Percentiles rank a stretch among this genome's conserved stretches.
phyloP scores from a whole-genome alignment of 2,113 vertebrate species.

The Riparia riparia region DNA sequence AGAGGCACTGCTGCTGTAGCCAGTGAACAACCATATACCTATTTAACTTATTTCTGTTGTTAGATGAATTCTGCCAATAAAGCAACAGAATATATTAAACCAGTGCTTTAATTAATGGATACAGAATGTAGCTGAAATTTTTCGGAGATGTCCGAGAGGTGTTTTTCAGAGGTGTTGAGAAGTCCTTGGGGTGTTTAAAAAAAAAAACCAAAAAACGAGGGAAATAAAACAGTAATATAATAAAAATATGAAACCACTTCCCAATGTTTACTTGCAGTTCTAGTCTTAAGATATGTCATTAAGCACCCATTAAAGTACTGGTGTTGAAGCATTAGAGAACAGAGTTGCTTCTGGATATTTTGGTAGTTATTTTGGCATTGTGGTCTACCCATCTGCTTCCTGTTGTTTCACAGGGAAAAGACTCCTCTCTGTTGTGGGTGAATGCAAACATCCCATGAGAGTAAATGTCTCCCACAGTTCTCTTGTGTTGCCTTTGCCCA shows the following conservation, averaged over 20 bases:
- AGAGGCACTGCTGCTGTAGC: slow-evolving; percentile 31
- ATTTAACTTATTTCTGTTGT: not conserved
- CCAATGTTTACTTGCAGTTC: not conserved
- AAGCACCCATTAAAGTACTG: not conserved
- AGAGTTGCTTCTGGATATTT: not conserved
- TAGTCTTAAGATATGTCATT: not conserved
- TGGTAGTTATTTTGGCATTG: not conserved
- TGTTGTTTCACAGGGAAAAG: not conserved
- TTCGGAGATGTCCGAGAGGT: not conserved
- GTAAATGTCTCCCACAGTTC: not conserved
- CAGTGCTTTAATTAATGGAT: not conserved
- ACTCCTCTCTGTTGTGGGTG: not conserved
- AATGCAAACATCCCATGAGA: not conserved
- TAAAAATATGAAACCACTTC: not conserved
- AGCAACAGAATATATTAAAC: not conserved
- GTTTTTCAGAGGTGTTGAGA: not conserved
- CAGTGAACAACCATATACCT: not conserved
- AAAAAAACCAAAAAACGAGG: not conserved
- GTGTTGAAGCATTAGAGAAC: not conserved
- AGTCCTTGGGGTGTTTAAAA: not conserved
- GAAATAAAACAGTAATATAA: not conserved
- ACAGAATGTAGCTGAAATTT: not conserved
- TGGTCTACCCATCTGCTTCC: not conserved
- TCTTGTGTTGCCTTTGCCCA: not conserved
- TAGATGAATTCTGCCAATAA: not conserved